Base-by-base conservation (phyloP, 2,888 invertebrate genomes). In the Athetis lepigone region DNA sequence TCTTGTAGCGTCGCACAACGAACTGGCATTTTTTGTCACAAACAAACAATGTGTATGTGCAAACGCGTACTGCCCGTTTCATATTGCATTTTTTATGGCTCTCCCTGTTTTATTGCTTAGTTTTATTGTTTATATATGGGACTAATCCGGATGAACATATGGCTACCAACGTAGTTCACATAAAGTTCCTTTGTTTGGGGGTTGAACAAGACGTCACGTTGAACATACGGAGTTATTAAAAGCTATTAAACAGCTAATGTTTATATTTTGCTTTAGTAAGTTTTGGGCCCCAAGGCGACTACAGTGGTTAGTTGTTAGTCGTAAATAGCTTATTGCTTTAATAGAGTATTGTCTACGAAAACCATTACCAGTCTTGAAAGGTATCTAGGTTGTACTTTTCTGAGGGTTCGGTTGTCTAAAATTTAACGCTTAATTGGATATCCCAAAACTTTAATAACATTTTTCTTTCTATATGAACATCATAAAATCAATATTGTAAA, bases 31-130 rank as follows among this genome's bases (percentile, higher is more conserved):
- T 73, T 69, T 66, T 57, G 66, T 66, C 33, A 50, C 61, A 75
- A 66, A 70, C 57, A 62, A 63, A 72, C 63, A 69, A 72, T 62
- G 59, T 52, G 56, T 72, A 64, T 61, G 54, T 56, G 61, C 49
- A 59, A 63, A 65, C 59, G 73, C 65, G 69, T 45, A 40, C 43
- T 55, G 54, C n/a, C 29, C 51, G 60, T 64, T 75, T 72, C 46
- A 50, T 59, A 68, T 75, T 72, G 76, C 61, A 75, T 68, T 69
- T 70, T 73, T 72, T 64, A 75, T 64, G 49, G 59, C 45, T 46
- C 25, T 27, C 50, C 60, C 66, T 43, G 39, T 52, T 72, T 64
- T 50, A 62, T 56, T n/a, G 61, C 49, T 56, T 42, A 40, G 42
- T 63, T 75, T 68, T 64, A 63, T 75, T 56, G 58, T 47, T 52